Conservation (phyloP, 2,797 vertebrate species). For the Eospalax fontanierii region DNA sequence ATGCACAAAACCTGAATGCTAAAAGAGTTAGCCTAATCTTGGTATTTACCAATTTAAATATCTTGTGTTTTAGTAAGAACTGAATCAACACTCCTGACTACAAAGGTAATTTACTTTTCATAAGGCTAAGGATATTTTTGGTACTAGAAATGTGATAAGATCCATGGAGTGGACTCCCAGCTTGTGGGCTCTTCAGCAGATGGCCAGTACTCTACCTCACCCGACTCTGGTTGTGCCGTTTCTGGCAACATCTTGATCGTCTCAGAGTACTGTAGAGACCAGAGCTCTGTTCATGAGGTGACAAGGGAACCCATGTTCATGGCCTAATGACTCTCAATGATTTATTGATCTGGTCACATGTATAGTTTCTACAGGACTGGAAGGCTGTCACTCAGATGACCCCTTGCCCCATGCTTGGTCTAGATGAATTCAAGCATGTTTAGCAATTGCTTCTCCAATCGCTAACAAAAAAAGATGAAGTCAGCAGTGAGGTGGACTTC, state of each 20-base stretch:
- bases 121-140: neutral
- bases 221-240: neutral
- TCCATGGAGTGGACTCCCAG: neutral
- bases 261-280: neutral
- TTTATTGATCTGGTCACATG: neutral
- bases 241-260: neutral
- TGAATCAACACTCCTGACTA: neutral
- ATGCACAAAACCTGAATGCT: neutral
- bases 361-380: neutral
- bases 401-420: neutral
- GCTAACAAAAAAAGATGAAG: neutral
- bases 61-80: slow-evolving; percentile 42
- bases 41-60: neutral
- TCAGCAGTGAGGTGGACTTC: neutral
- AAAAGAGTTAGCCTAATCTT: neutral
- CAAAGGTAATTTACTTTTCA: slow-evolving; percentile 19
- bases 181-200: neutral
- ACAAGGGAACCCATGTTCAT: neutral
- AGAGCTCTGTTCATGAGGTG: neutral
- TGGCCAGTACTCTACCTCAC: neutral
- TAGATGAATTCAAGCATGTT: neutral
- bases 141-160: neutral
- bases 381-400: slow-evolving; percentile 1
- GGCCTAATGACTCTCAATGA: slow-evolving; percentile 1
- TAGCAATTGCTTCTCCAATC: neutral